Evolutionary conservation across 2,113 vertebrate species (phyloP).

Genomic region (Zosterops borbonicus): DNA sequence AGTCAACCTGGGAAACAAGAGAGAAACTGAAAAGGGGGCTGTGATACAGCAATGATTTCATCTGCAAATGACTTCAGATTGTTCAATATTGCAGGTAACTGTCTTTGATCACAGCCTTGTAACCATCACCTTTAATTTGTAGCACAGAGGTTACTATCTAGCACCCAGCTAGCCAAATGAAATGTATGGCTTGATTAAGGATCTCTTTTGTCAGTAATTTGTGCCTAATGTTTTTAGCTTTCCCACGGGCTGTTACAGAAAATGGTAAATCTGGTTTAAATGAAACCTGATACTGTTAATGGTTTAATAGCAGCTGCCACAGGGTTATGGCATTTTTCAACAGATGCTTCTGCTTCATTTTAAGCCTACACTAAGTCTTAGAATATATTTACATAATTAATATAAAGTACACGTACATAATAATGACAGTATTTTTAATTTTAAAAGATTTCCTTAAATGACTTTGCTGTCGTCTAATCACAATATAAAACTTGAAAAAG

Average conservation of each 20-base stretch:
- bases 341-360: constrained; percentile 79
- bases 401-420: constrained; percentile 47
- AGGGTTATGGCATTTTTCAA: constrained; percentile 76
- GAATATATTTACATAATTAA: constrained; percentile 73
- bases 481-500: not conserved
- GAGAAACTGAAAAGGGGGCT: not conserved
- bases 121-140: constrained; percentile 40
- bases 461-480: not conserved
- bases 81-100: not conserved
- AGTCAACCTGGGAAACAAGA: not conserved
- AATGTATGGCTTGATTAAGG: constrained; percentile 79
- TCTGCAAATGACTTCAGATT: not conserved
- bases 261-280: constrained; percentile 85
- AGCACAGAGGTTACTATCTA: constrained; percentile 55
- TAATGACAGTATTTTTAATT: constrained; percentile 55
- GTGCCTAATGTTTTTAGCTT: constrained; percentile 81
- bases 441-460: constrained; percentile 12
- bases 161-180: constrained; percentile 74
- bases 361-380: constrained; percentile 66
- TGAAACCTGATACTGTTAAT: constrained; percentile 82
- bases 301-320: constrained; percentile 79
- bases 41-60: not conserved
- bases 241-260: constrained; percentile 78
- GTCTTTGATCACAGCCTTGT: constrained; percentile 27
- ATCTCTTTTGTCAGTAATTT: constrained; percentile 81